Conservation (phyloP, 2,888 invertebrate genomes). For the Pandemis corylana region DNA sequence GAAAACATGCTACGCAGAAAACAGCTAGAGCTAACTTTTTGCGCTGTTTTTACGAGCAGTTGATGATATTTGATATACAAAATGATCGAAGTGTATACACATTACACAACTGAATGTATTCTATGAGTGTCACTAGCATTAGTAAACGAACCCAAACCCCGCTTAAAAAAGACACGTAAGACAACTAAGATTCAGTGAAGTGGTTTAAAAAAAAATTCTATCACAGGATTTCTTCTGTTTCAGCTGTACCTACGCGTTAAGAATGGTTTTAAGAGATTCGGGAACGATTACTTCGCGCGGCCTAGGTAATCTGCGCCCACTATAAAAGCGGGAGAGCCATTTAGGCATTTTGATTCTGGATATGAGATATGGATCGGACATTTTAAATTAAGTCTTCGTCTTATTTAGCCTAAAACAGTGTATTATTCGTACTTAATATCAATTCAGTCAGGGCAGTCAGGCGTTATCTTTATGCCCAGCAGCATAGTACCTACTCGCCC, state of each 20-base stretch:
- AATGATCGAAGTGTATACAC: too few relatives aligned
- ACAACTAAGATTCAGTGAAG: conserved; percentile 18
- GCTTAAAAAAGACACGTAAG: neutral
- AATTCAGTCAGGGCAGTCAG: neutral
- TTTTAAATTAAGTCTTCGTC: neutral
- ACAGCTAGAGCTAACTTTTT: too few relatives aligned
- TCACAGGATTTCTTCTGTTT: neutral
- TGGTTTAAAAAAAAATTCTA: conserved; percentile 13
- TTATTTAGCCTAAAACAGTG: neutral
- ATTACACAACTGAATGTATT: too few relatives aligned
- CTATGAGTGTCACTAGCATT: too few relatives aligned
- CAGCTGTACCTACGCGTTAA: conserved; percentile 2
- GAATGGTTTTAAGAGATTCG: conserved; percentile 14
- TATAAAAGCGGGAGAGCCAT: neutral
- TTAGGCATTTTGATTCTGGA: neutral
- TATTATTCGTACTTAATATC: neutral
- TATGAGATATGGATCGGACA: neutral
- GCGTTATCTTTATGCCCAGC: too few relatives aligned
- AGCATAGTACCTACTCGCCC: too few relatives aligned
- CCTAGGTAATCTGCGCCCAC: neutral
- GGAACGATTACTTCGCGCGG: conserved; percentile 5
- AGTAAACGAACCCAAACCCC: too few relatives aligned
- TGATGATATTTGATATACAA: too few relatives aligned
- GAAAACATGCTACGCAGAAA: too few relatives aligned
- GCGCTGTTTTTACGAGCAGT: too few relatives aligned